These are phyloP conservation scores for Aphis gossypii DNA, from an alignment of 1,140 invertebrate genomes.

Conservation along the genomic window DNA sequence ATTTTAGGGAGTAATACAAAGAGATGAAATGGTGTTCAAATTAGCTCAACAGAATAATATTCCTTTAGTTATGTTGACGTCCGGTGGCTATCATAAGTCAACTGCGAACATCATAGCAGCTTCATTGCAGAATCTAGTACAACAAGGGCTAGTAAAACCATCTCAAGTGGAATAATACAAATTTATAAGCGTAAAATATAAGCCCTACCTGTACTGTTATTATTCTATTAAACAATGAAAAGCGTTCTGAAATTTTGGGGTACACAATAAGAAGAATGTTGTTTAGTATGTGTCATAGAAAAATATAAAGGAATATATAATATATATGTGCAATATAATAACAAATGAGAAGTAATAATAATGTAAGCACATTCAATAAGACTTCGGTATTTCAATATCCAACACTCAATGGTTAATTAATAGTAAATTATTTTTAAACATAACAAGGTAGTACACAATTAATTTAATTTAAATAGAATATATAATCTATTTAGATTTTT, in stretches of 20 bases:
- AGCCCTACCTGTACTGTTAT: not conserved
- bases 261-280: not conserved
- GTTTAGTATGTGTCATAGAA: not conserved
- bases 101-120: slow-evolving; percentile 83
- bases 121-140: slow-evolving; percentile 78
- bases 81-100: slow-evolving; percentile 81
- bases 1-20: slow-evolving; percentile 76
- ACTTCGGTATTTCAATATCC: not conserved
- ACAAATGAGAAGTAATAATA: slow-evolving; percentile 6
- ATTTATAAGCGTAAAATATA: not conserved
- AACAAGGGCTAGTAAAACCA: slow-evolving; percentile 63
- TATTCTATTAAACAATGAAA: not conserved
- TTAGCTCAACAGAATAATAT: slow-evolving; percentile 72
- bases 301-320: not conserved
- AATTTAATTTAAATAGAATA: not conserved
- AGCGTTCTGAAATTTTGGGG: not conserved
- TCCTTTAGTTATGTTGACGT: slow-evolving; percentile 87
- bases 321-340: not conserved
- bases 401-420: not conserved
- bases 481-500: not conserved
- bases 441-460: not conserved
- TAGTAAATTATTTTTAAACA: not conserved
- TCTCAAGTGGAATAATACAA: slow-evolving; percentile 4
- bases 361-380: not conserved
- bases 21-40: slow-evolving; percentile 84